Evolutionary conservation across 2,888 invertebrate species (phyloP), one percentile per base, ranked within the genome.

Genomic region (Criorhina ranunculi): DNA sequence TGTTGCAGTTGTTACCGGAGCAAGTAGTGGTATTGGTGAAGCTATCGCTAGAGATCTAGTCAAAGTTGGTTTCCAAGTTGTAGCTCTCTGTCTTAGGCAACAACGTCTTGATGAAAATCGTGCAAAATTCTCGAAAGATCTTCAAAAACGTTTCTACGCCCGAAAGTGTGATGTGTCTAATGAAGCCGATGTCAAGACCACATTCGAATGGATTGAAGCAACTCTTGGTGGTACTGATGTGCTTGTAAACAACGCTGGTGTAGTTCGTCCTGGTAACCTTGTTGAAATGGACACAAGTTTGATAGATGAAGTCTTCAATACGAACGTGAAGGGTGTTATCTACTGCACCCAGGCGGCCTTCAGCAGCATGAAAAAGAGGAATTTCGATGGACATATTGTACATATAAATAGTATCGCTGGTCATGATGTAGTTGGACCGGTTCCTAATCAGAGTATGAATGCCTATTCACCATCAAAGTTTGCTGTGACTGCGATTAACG

Each of bases 1-100:
- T 24, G 94, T 94, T 93, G 94, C 94, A 0, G 92, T 95, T 12
- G 94, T 95, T 60, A 95, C 94, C 0, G 95, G 95, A 12, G 94
- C 94, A 12, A 94, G 94, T 89, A 92, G 93, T 0, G 95, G 94
- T 4, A 94, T 95, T 75, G 95, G 94, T 5, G 93, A 93, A 2
- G 92, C 92, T 1, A 92, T 93, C 55, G 91, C 90, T 9, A 89
- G 89, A 46, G 89, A 91, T 7, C 89, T 94, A 29, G 92, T 92
- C 0, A 89, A 91, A 59, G 90, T 91, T 8, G 94, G 94, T 2
- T 87, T 94, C 60, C 92, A 92, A 59, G 94, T 94, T 0, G 92
- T 94, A 0, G 94, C 93, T 0, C 90, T 94, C 67, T 93, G 93
- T 0, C 88, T 90, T 0, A 90, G 90, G 35, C 83, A 88, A 6